phyloP scores from a whole-genome alignment of 2,797 vertebrate genomes.

The Sebastes glaucus region DNA sequence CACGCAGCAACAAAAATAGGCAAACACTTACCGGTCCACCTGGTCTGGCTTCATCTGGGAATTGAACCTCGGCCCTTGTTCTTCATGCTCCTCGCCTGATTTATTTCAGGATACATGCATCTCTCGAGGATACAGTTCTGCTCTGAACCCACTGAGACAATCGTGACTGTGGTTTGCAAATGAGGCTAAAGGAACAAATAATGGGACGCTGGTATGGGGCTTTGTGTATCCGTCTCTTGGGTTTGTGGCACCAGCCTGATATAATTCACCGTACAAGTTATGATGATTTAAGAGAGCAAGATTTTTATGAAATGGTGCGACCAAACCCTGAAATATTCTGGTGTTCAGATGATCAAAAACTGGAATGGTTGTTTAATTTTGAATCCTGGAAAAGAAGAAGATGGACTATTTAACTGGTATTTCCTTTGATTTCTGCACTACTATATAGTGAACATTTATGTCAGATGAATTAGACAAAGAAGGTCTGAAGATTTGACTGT shows the following conservation, averaged over 20 bases:
- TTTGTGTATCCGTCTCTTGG: neutral
- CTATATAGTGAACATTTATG: too few species aligned
- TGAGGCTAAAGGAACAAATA: neutral
- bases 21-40: conserved; percentile 21
- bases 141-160: neutral
- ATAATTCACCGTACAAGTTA: too few species aligned
- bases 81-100: neutral
- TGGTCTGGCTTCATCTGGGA: conserved; percentile 1
- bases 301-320: too few species aligned
- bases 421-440: too few species aligned
- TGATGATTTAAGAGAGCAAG: too few species aligned
- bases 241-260: neutral
- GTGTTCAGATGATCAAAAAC: too few species aligned
- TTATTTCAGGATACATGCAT: neutral
- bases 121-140: neutral
- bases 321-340: too few species aligned
- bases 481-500: too few species aligned
- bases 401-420: too few species aligned
- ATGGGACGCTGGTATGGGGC: neutral
- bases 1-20: conserved; percentile 25
- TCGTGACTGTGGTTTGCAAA: neutral
- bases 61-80: neutral
- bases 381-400: too few species aligned
- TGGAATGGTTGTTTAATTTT: too few species aligned
- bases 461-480: too few species aligned